Evolutionary conservation across 1,140 invertebrate species (phyloP), one percentile per base, ranked within the genome.

Genomic region (Trichogramma pretiosum): DNA sequence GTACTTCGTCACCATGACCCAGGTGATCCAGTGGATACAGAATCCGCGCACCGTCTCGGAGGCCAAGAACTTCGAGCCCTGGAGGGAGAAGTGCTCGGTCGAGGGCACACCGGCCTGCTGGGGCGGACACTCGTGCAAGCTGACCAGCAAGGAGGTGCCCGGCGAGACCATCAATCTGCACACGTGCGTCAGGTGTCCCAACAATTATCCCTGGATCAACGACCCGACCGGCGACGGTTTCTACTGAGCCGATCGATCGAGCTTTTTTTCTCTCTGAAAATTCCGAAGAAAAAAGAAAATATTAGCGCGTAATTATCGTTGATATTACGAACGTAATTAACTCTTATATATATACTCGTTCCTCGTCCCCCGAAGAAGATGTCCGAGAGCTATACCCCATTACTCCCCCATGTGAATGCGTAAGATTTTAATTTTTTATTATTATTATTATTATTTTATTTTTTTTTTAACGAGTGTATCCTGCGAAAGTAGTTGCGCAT

Each of bases 1-100:
- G 5, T 96, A 93, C 72, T 95, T 97, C 62, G 89, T 94, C 1
- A 96, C 92, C n/a, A 94, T 93, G 86, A 94, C 90, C 2, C 90
- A 93, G 70, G 91, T 94, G 1, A 92, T 96, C 56, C 90, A 95
- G 64, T 96, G 93, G 92, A 93, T 96, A 64, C 90, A 93, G 63
- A 93, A 92, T 61, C 91, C 92, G 9, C 77, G 85, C 32, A 89
- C 88, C 3, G 65, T 89, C 48, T 76, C 79, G 22, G 87, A 93
- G 62, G 81, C 87, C 8, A 90, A 91, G 74, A 91, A 83, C 72
- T 94, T 93, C 69, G 89, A 93, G 60, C 85, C 90, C 14, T 95
- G 90, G 90, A 85, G 85, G 74, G 91, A 93, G 72, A 93, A 91
- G 79, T 93, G 89, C 61, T 70, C 80, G 16, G 85, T 90, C 0